Percentiles rank a stretch among this genome's conserved stretches.
Evolutionary conservation across 37 sponge, comb jelly and placozoan species (phyloP).

Genomic region (Haliclona indistincta): DNA sequence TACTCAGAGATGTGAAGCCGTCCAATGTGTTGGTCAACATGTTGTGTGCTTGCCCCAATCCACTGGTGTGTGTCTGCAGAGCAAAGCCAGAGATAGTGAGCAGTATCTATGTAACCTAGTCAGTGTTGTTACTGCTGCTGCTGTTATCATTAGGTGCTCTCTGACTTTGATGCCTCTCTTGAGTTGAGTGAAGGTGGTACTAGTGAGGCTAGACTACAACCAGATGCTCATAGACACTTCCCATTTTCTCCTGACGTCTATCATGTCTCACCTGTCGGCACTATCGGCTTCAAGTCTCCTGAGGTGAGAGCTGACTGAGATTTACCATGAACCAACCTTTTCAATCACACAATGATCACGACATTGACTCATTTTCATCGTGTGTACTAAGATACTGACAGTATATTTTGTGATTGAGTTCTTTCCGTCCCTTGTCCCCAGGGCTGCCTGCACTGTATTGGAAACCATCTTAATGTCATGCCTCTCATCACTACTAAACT

Average conservation of each 20-base stretch:
- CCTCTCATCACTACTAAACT: not conserved
- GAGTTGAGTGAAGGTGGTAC: not conserved
- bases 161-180: constrained; percentile 9
- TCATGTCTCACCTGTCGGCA: constrained; percentile 4
- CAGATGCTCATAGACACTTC: constrained; percentile 8
- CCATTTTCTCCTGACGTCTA: not conserved
- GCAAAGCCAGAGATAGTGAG: not conserved
- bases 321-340: no score
- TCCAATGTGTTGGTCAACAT: not conserved
- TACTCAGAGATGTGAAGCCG: not conserved
- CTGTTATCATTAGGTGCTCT: no score
- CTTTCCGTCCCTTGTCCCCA: no score
- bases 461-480: constrained; percentile 1
- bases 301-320: no score
- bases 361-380: no score
- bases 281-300: constrained; percentile 7
- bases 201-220: no score
- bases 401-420: no score
- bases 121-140: no score
- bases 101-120: no score
- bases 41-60: not conserved
- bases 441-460: not conserved
- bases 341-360: no score
- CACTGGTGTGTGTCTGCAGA: constrained; percentile 9
- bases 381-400: no score